A percentile compares a stretch with the other conserved stretches of the same genome.
Evolutionary conservation across 2,888 invertebrate species (phyloP).

Genomic region (Drosophila hamatofila): DNA sequence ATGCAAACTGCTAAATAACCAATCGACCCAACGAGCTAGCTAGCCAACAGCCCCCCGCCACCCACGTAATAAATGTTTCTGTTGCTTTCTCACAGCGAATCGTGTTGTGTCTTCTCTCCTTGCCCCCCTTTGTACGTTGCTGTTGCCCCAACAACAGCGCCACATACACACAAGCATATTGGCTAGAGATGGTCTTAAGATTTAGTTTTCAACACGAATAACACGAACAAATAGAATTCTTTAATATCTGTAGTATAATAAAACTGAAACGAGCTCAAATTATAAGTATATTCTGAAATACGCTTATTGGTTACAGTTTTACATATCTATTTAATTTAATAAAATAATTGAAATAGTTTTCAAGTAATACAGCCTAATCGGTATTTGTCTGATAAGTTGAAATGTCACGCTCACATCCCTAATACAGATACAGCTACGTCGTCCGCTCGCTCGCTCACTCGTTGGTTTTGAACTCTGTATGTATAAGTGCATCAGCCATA

Average conservation of each 20-base stretch:
- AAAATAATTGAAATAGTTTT: not conserved
- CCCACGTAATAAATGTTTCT: slow-evolving; percentile 69
- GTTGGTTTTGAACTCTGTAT: slow-evolving; percentile 63
- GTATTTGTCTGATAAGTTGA: slow-evolving; percentile 12
- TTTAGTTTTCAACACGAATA: slow-evolving; percentile 24
- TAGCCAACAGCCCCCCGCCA: slow-evolving; percentile 39
- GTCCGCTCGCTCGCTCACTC: slow-evolving; percentile 73
- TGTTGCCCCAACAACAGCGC: slow-evolving; percentile 63
- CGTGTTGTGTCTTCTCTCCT: slow-evolving; percentile 72
- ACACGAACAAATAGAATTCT: slow-evolving; percentile 6
- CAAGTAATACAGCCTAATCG: not conserved
- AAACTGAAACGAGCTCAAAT: not conserved
- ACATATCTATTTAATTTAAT: not conserved
- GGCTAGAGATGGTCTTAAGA: slow-evolving; percentile 48
- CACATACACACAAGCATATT: slow-evolving; percentile 66
- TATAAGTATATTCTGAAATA: not conserved
- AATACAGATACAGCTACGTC: slow-evolving; percentile 65
- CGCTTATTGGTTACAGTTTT: not conserved
- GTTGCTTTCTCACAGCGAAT: slow-evolving; percentile 80
- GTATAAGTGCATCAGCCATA: slow-evolving; percentile 64
- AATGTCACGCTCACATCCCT: slow-evolving; percentile 52
- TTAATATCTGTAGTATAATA: not conserved
- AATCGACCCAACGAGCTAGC: slow-evolving; percentile 65
- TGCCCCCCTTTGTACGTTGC: slow-evolving; percentile 26
- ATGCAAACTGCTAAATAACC: slow-evolving; percentile 74